Base-by-base conservation (phyloP, 2,797 vertebrate genomes). In the Liasis olivaceus region DNA sequence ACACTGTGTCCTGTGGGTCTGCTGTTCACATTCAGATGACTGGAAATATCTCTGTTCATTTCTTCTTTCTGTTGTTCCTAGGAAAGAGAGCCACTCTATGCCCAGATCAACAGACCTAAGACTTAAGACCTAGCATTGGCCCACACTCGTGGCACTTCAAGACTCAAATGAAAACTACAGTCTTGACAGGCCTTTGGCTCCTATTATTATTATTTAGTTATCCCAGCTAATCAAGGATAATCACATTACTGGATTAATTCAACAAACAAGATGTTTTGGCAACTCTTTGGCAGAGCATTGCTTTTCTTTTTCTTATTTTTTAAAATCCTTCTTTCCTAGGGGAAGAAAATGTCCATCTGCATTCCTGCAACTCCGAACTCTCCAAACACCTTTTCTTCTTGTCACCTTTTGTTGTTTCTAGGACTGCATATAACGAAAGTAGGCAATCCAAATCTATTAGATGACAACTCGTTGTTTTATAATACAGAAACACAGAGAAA, bases 41-140 rank as follows among this genome's bases (percentile, higher is more conserved):
- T 36, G 94, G 94, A 94, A 96, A 92, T 93, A 26, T 92, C 22
- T 94, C 66, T 0, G 0, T 95, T 97, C 54, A 97, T 87, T 95
- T 89, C 17, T 93, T 92, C 66, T 28, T 96, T 95, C 69, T 94
- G 91, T 97, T 96, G 8, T 97, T 97, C 97, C 94, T 97, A 99
- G 98, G 98, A 98, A 97, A 98, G 98, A 96, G 99, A 99, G 97
- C 98, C 99, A 98, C 98, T 99, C 97, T 99, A 99, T 94, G 99
- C 99, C 97, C 98, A 98, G 98, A 99, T 99, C 98, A 98, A 98
- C 98, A 99, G 99, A 98, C 98, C 98, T 98, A 99, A 99, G 99
- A 98, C 98, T 98, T 98, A 99, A 99, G 98, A 99, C 99, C 98
- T 99, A 98, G 97, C 96, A 89, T 96, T 95, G 86, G 66, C 95